Percentiles rank a stretch among this genome's conserved stretches.
Evolutionary conservation across 2,113 vertebrate species (phyloP).

Genomic region (Lontra canadensis): DNA sequence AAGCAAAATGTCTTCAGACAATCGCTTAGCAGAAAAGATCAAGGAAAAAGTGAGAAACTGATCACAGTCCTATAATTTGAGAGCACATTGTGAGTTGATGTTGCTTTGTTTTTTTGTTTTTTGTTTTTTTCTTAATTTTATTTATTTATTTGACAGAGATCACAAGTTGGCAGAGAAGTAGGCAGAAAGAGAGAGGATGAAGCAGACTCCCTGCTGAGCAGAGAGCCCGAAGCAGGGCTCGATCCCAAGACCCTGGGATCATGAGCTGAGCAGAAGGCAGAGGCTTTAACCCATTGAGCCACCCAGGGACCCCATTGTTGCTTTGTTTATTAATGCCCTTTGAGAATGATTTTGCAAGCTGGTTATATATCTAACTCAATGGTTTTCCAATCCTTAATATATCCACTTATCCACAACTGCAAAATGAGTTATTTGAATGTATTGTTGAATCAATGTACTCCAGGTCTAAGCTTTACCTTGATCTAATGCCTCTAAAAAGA

Average conservation of each 20-base stretch:
- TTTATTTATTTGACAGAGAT: too few species aligned
- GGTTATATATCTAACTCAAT: neutral
- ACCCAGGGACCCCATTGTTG: neutral
- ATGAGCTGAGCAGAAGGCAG: too few species aligned
- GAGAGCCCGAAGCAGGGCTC: rapidly evolving
- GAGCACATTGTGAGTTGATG: neutral
- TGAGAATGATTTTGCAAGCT: neutral
- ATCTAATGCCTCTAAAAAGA: neutral
- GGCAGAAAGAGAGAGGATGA: too few species aligned
- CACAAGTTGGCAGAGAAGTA: too few species aligned
- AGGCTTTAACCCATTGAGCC: too few species aligned
- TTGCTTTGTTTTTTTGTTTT: neutral
- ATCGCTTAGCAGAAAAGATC: neutral
- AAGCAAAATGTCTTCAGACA: neutral
- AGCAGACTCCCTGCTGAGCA: too few species aligned
- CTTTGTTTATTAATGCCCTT: neutral
- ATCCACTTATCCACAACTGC: neutral
- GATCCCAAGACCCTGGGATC: too few species aligned
- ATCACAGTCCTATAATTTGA: neutral
- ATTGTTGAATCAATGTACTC: neutral
- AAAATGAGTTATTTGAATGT: neutral
- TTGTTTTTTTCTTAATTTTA: too few species aligned
- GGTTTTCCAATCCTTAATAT: neutral
- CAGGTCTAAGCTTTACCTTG: neutral
- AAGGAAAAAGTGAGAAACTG: neutral